These are phyloP conservation scores for Drosophila suzukii DNA, from an alignment of 1,140 invertebrate species.

Conservation along the genomic window DNA sequence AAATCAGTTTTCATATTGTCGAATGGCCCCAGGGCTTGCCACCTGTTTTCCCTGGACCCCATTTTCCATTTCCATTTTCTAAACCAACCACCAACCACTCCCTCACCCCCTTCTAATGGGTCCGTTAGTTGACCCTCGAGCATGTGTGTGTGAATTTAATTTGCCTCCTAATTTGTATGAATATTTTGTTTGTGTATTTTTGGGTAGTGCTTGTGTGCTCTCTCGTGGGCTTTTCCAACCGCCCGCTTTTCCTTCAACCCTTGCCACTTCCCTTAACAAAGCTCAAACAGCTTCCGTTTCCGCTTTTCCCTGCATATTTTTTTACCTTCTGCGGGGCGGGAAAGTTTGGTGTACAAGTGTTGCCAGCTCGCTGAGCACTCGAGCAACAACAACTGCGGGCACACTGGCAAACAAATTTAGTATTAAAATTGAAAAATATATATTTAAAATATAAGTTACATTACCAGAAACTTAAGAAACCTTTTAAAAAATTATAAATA, in stretches of 20 bases:
- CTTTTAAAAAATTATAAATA: too few species aligned
- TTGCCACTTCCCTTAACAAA: constrained; percentile 41
- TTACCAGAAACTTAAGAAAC: too few species aligned
- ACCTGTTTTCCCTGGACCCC: constrained; percentile 5
- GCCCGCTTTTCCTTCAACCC: constrained; percentile 14
- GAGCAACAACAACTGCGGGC: constrained; percentile 33
- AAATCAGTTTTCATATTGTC: constrained; percentile 54
- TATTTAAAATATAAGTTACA: neutral
- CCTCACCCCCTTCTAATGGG: constrained; percentile 16
- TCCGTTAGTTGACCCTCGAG: constrained; percentile 55
- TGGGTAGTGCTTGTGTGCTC: constrained; percentile 35
- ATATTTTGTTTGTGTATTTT: constrained; percentile 47
- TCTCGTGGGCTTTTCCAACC: constrained; percentile 20
- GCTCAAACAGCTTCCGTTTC: constrained; percentile 78
- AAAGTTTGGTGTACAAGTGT: constrained; percentile 42
- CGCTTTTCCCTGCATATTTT: constrained; percentile 38
- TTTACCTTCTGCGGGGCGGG: neutral
- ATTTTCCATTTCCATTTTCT: constrained; percentile 24
- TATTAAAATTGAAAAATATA: too few species aligned
- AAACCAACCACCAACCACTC: neutral
- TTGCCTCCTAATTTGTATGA: constrained; percentile 73
- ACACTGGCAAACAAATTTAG: neutral
- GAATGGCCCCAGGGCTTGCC: constrained; percentile 23
- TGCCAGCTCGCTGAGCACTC: constrained; percentile 69
- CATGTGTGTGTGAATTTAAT: constrained; percentile 51